These are phyloP conservation scores for Cathartes aura DNA, from an alignment of 2,113 vertebrate genomes.

Conservation along the genomic window DNA sequence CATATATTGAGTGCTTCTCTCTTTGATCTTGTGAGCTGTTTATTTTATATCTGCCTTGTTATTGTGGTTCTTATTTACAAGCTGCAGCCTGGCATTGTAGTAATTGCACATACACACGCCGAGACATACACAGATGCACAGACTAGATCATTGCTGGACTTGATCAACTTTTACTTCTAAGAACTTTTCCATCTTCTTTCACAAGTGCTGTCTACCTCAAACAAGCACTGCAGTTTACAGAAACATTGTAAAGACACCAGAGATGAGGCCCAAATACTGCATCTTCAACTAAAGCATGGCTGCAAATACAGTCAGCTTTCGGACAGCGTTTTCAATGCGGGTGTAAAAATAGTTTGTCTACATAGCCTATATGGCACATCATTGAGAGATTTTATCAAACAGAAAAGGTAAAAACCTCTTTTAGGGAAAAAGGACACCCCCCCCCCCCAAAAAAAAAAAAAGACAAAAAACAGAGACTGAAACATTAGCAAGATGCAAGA, in stretches of 20 bases:
- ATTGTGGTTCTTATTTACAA: conserved; percentile 39
- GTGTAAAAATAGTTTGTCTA: not conserved
- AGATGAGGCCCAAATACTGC: not conserved
- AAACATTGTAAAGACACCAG: not conserved
- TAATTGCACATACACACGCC: not conserved
- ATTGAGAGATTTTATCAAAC: not conserved
- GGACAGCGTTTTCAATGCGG: not conserved
- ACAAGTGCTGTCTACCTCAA: not conserved
- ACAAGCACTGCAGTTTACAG: not conserved
- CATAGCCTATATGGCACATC: not conserved
- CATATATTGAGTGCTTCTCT: not conserved
- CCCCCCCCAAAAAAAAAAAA: no score
- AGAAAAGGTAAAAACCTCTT: not conserved
- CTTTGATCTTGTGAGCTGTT: conserved; percentile 29
- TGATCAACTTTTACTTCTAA: not conserved
- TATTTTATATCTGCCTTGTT: conserved; percentile 45
- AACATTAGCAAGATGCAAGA: not conserved
- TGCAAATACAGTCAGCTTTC: not conserved
- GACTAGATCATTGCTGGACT: not conserved
- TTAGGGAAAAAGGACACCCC: not conserved
- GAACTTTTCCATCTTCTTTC: not conserved
- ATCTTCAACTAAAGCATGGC: not conserved
- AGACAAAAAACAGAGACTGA: not conserved
- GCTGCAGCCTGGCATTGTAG: not conserved
- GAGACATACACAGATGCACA: not conserved